Base-by-base conservation (phyloP, 2,113 vertebrate genomes). In the Odontesthes bonariensis region DNA sequence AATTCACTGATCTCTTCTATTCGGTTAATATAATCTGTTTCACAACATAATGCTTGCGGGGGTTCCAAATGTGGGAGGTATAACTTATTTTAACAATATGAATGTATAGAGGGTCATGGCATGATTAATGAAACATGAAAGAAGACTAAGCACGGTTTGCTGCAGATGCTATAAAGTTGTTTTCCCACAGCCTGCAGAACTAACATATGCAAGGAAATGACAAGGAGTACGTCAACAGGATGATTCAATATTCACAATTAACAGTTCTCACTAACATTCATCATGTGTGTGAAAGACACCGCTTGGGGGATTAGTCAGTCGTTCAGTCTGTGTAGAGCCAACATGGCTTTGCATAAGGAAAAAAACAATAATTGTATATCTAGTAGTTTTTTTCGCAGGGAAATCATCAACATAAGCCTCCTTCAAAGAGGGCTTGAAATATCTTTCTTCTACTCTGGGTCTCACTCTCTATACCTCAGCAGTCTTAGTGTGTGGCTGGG, bases 401-500 rank as follows among this genome's bases (percentile, higher is more conserved):
- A 46, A 47, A 60, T 79, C 53, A 70, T 55, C 58, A 61, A 63
- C 77, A 58, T 61, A 57, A 53, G 35, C 54, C 35, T 38, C 54
- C 55, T 66, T 82, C 20, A 87, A 75, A 69, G 22, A 79, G 44
- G n/a, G 58, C 40, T 65, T 65, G 8, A 69, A 80, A 62, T 49
- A 19, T 5, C 58, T 40, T 70, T 42, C 35, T 5, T 8, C 35
- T 35, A 40, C n/a, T 55, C 35, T 19, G 6, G 13, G 35, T 42
- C 31, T 20, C 49, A 32, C 44, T 55, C 31, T 2, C 14, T 55
- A 53, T 19, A 23, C 12, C 33, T 52, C 35, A 31, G 62, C n/a
- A 16, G 16, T 1, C 3, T 14, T 3, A 16, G n/a, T 33, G 52
- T 20, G 68, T 47, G n/a, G 40, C 52, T 17, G 27, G 47, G 8